Evolutionary conservation across 2,113 vertebrate species (phyloP), one percentile per base, ranked within the genome.

Genomic region (Oceanites oceanicus): DNA sequence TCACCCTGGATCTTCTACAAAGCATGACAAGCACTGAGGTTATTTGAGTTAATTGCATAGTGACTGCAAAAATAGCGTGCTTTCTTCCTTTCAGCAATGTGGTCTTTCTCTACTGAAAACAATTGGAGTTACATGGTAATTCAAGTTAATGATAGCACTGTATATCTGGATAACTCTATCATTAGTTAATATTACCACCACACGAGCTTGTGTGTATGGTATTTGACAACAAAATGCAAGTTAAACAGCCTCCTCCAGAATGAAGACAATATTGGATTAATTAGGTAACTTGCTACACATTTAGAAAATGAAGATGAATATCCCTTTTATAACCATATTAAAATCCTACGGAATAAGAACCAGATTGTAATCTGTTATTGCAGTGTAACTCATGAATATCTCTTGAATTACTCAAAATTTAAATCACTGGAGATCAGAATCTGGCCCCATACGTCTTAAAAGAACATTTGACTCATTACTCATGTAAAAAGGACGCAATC

Each of bases 11-110:
- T 94, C 93, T 86, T 72, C 62, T 3, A 96, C 87, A 96, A 94
- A 93, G 75, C 81, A 91, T 71, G 94, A 92, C 1, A 3, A 94
- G 93, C 76, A 72, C 70, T 86, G 87, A 83, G 96, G 97, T 97
- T 96, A 95, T 66, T 76, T 49, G 86, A 95, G 87, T 96, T 96
- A 97, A 97, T 95, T 97, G 91, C 71, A 94, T 3, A 86, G 82
- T 20, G 49, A 52, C 81, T 94, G 91, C 63, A 93, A 96, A 96
- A 95, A 95, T 68, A 87, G 72, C 1, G 7, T 77, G 58, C 34
- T 91, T 80, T 77, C 75, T 92, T 96, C 88, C 78, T 55, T 86
- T 71, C 94, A 75, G 93, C 74, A 91, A 55, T 7, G 15, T 67
- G 40, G 62, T 76, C 70, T 88, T 89, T 90, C 88, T 84, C 47